Percentiles rank a stretch among this genome's conserved stretches.
phyloP scores from a whole-genome alignment of 2,888 invertebrate species.

The Tyria jacobaeae region DNA sequence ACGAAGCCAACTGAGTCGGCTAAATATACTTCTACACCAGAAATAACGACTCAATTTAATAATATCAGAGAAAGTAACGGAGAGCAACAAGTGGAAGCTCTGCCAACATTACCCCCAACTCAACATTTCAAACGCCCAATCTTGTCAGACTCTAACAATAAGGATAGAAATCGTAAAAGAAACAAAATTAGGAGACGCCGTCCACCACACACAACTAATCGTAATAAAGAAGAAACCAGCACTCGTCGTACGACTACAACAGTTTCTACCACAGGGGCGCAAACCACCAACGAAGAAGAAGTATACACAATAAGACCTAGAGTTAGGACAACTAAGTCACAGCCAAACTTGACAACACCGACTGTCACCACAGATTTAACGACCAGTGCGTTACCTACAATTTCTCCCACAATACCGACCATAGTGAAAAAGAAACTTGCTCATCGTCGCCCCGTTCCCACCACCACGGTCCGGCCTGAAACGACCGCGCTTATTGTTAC shows the following conservation, averaged over 20 bases:
- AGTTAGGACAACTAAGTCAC: conserved; percentile 66
- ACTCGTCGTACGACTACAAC: conserved; percentile 41
- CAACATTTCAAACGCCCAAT: conserved; percentile 78
- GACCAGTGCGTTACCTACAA: conserved; percentile 80
- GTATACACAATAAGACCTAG: conserved; percentile 74
- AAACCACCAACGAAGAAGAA: conserved; percentile 67
- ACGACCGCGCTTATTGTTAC: conserved; percentile 68
- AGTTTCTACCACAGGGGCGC: conserved; percentile 61
- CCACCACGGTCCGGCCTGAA: conserved; percentile 68
- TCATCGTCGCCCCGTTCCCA: conserved; percentile 70
- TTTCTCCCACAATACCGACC: conserved; percentile 78
- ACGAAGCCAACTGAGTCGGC: conserved; percentile 71
- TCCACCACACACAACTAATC: conserved; percentile 69
- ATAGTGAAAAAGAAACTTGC: conserved; percentile 75
- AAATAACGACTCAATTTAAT: conserved; percentile 65
- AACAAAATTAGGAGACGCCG: conserved; percentile 81
- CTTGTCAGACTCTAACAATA: conserved; percentile 60
- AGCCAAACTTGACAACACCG: conserved; percentile 75
- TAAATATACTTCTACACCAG: conserved; percentile 54
- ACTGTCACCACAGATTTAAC: conserved; percentile 78
- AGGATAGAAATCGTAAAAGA: conserved; percentile 76
- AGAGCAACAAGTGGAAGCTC: conserved; percentile 64
- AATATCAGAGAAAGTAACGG: conserved; percentile 50
- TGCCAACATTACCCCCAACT: conserved; percentile 82
- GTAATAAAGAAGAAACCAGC: conserved; percentile 66